Base-by-base conservation (phyloP, 2,113 vertebrate genomes). In the Procavia capensis region DNA sequence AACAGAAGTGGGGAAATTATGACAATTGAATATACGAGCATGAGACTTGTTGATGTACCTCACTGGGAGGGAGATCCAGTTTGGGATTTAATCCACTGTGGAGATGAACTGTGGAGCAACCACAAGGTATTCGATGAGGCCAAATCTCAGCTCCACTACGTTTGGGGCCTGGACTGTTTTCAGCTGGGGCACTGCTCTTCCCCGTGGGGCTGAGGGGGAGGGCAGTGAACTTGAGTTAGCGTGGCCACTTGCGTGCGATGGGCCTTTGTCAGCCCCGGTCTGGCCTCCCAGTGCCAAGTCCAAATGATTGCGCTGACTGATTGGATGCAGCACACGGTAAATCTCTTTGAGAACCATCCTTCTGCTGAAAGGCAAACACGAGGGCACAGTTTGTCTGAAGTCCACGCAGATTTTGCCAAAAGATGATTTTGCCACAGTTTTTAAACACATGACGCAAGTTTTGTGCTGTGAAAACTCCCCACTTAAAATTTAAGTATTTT, bases 361-460 rank as follows among this genome's bases (percentile, higher is more conserved):
- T 85, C 31, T 11, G 29, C 78, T 43, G 70, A 75, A 75, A n/a
- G 72, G 93, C 25, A 54, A 36, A 74, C 61, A 88, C 36, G 41
- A 80, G 43, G 90, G 24, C 92, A 63, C 14, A 43, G 50, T 78
- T 70, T 63, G 34, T 74, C 90, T 82, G 13, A 57, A 74, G 25
- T 54, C 82, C 45, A 41, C 29, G 36, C 45, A 50, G n/a, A 66
- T 54, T 90, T 61, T 96, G 96, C 90, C 68, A 88, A 93, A 75
- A 88, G 90, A 72, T 47, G 59, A 92, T 89, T 89, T 80, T 95
- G 96, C 93, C 93, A 84, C 92, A 82, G 96, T 85, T 94, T 97
- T 96, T 70, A 83, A 96, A 93, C 95, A 95, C 43, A 64, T 85
- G 95, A 95, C 0, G 41, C 91, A 86, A 94, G 88, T 74, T 89